Evolutionary conservation across 2,888 invertebrate species (phyloP), one percentile per base, ranked within the genome.

Genomic region (Drosophila buzzatii): DNA sequence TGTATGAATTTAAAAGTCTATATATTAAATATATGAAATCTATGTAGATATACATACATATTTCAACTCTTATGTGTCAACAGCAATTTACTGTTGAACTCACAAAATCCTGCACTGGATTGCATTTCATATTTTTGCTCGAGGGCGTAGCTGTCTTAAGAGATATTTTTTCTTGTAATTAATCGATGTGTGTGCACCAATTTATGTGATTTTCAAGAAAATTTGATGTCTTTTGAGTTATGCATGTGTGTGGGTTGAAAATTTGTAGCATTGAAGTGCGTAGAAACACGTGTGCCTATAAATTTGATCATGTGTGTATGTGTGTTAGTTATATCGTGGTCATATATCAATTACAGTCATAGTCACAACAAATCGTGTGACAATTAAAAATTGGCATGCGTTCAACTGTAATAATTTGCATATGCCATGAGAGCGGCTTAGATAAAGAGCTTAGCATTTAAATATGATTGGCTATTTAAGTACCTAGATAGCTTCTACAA

Each of bases 351-450:
- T 85, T 89, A 89, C 80, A 85, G 79, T 88, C 82, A 79, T 33
- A 76, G 88, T 84, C 85, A 82, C 74, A 89, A 90, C 83, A 88
- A 82, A 75, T 82, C 85, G 82, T 81, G 85, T 84, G 89, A 89
- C 85, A 87, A 87, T 89, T 87, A 72, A 73, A 71, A 83, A 82
- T 82, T 69, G 82, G 75, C 85, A 84, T 77, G 75, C 78, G 71
- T 70, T 84, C 87, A 73, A 63, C 71, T 78, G 67, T 42, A 70
- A 72, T 45, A 62, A 84, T 87, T 84, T 84, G 83, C 87, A 87
- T 84, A 68, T 58, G 76, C 81, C 72, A 70, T 53, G 83, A 77
- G 80, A 82, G 75, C 71, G 80, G 82, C 70, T 82, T 69, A 80
- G 78, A 73, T 78, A 85, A 84, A 80, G 82, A 80, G 73, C 66